Base-by-base conservation (phyloP, 2,888 invertebrate species). In the Dolichopus griseipennis region DNA sequence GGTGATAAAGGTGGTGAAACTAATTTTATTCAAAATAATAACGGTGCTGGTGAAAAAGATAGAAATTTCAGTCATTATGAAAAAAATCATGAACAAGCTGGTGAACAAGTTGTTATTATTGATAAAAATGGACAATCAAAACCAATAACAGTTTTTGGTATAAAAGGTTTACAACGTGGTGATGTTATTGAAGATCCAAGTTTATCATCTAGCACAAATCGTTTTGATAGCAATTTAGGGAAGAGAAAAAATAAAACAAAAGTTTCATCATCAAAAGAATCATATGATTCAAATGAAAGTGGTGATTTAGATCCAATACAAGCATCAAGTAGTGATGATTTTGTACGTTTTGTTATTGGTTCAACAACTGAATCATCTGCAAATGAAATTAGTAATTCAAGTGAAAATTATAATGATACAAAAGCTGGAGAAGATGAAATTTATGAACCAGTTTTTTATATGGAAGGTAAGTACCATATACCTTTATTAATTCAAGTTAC, bases 111-210 rank as follows among this genome's bases (percentile, higher is more conserved):
- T n/a, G 70, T 71, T 4, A 68, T 74, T 66, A 66, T 72, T 18
- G 70, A 72, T 66, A 41, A 72, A 52, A 70, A 72, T 68, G 70
- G 72, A 27, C 69, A 70, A 61, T 66, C 70, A 43, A 68, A 73
- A 68, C 72, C 73, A 8, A 82, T 83, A 22, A 82, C 82, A 4
- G 77, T 83, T 7, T 80, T 83, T 67, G 83, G 83, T 18, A 81
- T 82, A 6, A 83, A 83, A 74, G 83, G 82, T 4, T 74, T 83
- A 7, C 81, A 82, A 74, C 75, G 81, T 68, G 80, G 78, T 7
- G 77, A 75, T 43, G 76, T 76, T 27, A 22, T 61, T 27, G 69
- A 66, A 61, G 69, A 69, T 20, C 41, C 27, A 12, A 61, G 15
- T 33, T 27, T 65, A 34, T 65, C 66, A 37, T 18, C 66, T 22